Conservation (phyloP, 2,888 invertebrate genomes). For the Cyrtodaria siliqua region DNA sequence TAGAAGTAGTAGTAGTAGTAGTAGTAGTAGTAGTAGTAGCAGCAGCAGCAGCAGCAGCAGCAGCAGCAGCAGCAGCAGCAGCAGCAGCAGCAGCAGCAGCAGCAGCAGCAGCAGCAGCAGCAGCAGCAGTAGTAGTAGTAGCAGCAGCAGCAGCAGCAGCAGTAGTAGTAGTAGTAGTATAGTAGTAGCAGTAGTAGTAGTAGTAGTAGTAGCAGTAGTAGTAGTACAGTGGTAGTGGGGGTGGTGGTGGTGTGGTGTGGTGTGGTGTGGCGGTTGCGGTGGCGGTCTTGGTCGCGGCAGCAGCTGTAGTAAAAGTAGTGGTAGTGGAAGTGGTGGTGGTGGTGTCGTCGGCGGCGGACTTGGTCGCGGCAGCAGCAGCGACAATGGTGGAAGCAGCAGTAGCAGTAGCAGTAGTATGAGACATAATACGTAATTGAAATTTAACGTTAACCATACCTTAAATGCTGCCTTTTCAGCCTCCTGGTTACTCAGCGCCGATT, state of each 20-base stretch:
- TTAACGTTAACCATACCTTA: too few relatives aligned
- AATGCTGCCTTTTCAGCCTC: conserved; percentile 67
- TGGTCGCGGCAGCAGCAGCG: too few relatives aligned
- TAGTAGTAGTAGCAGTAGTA: conserved; percentile 37
- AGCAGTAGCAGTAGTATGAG: too few relatives aligned
- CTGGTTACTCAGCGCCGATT: conserved; percentile 67
- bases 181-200: conserved; percentile 48
- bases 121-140: conserved; percentile 45
- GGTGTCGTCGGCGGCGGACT: too few relatives aligned
- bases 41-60: conserved; percentile 15
- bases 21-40: conserved; percentile 19
- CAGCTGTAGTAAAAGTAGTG: too few relatives aligned
- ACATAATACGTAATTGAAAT: too few relatives aligned
- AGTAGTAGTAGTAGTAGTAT: too few relatives aligned
- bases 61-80: conserved; percentile 19
- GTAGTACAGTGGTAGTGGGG: conserved; percentile 19
- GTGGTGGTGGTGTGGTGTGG: too few relatives aligned
- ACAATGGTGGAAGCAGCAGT: too few relatives aligned
- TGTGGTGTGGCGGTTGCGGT: too few relatives aligned
- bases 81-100: conserved; percentile 39
- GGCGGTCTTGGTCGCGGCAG: too few relatives aligned
- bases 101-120: conserved; percentile 43
- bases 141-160: conserved; percentile 37
- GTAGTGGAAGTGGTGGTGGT: too few relatives aligned
- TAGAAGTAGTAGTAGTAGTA: conserved; percentile 21